phyloP scores from a whole-genome alignment of 2,797 vertebrate species.

The Urophycis tenuis region DNA sequence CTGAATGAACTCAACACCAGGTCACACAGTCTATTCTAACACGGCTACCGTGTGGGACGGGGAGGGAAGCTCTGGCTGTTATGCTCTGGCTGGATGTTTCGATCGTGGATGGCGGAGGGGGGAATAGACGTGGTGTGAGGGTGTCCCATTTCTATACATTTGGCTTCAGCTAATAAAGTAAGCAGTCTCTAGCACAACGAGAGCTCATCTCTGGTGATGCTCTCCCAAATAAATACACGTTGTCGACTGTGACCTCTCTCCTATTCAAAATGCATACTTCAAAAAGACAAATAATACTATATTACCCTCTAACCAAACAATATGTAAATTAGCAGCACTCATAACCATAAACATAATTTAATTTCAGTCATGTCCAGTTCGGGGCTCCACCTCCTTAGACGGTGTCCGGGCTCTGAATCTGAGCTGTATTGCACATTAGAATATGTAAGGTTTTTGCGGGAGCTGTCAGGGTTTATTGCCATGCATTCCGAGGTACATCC shows the following conservation, averaged over 20 bases:
- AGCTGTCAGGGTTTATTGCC: constrained; percentile 42
- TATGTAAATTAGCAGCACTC: constrained; percentile 79
- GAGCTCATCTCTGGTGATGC: constrained; percentile 63
- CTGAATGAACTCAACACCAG: constrained; percentile 6
- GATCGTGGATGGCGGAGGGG: constrained; percentile 54
- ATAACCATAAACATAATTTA: constrained; percentile 59
- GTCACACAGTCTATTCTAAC: constrained; percentile 36
- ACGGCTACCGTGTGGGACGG: constrained; percentile 43
- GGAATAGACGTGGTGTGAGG: constrained; percentile 30
- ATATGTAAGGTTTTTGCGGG: constrained; percentile 32
- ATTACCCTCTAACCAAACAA: constrained; percentile 61
- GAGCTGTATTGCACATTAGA: constrained; percentile 59
- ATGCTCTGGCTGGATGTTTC: constrained; percentile 66
- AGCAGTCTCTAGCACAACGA: constrained; percentile 76
- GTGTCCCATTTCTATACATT: constrained; percentile 74
- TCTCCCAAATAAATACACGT: constrained; percentile 47
- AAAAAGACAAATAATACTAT: constrained; percentile 59
- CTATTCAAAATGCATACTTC: constrained; percentile 46
- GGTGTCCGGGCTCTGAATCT: constrained; percentile 25
- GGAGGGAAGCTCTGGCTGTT: background rate
- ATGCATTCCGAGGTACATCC: no score
- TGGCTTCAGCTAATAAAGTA: constrained; percentile 78
- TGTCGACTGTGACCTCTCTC: constrained; percentile 43
- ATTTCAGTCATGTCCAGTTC: constrained; percentile 46
- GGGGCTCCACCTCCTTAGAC: constrained; percentile 28